Conservation (phyloP, 2,113 vertebrate genomes). For the Eulacestoma nigropectus region DNA sequence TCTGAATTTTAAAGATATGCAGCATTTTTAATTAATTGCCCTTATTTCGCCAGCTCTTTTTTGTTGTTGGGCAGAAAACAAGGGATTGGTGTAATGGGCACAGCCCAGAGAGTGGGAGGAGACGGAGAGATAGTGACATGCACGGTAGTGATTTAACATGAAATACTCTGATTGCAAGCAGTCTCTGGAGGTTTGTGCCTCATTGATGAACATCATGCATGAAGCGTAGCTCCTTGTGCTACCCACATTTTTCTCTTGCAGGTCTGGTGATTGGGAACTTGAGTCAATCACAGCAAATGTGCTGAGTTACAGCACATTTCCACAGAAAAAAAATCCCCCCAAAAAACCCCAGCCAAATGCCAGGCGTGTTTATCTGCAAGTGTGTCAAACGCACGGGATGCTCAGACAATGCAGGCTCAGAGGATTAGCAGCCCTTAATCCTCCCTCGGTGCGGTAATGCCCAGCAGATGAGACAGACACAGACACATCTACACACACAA, state of each 20-base stretch:
- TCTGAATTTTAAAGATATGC: neutral
- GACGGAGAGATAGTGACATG: neutral
- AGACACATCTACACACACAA: neutral
- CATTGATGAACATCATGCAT: conserved; percentile 13
- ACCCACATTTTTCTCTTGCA: neutral
- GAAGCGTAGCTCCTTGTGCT: neutral
- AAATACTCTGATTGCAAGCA: neutral
- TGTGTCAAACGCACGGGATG: neutral
- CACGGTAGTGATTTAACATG: neutral
- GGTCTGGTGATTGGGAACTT: neutral
- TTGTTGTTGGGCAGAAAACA: conserved; percentile 10
- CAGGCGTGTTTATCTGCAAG: neutral
- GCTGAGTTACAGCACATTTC: neutral
- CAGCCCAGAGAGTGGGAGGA: conserved; percentile 22
- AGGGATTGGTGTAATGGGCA: neutral
- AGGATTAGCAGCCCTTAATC: neutral
- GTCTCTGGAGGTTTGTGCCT: conserved; percentile 14
- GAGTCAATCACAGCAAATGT: neutral
- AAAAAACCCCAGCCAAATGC: fast-evolving
- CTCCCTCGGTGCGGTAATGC: neutral
- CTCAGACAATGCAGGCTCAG: neutral
- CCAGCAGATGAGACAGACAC: neutral
- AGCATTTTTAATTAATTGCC: neutral
- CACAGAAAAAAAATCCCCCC: neutral
- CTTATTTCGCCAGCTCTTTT: neutral